Conservation (phyloP, 2,797 vertebrate genomes). For the Myripristis murdjan region DNA sequence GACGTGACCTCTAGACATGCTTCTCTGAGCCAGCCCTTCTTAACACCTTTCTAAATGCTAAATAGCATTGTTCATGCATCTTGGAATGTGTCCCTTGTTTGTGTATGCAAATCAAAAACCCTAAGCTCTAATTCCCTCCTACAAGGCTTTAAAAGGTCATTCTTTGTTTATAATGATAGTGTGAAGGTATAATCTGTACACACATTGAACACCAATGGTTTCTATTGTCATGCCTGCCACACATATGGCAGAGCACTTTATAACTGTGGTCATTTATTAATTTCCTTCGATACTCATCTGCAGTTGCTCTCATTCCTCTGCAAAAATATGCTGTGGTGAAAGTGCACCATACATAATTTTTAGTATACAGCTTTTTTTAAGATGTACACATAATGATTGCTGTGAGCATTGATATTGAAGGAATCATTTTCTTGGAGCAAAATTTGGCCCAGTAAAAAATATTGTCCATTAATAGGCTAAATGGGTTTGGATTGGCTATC, state of each 20-base stretch:
- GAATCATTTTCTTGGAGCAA: not conserved
- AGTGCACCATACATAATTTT: no score
- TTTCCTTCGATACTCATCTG: not conserved
- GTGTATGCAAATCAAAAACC: constrained; percentile 75
- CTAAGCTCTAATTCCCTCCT: constrained; percentile 65
- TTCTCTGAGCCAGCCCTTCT: constrained; percentile 63
- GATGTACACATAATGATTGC: not conserved
- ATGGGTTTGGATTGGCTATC: not conserved
- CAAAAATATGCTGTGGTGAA: not conserved
- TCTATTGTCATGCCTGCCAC: constrained; percentile 25
- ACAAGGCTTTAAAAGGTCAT: constrained; percentile 72
- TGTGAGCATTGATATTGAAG: not conserved
- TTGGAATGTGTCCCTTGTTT: constrained; percentile 71
- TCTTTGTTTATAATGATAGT: constrained; percentile 51
- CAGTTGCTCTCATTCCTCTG: not conserved
- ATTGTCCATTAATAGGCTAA: not conserved
- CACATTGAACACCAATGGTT: constrained; percentile 12
- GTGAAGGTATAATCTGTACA: constrained; percentile 35
- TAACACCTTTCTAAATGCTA: constrained; percentile 84
- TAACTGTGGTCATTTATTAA: constrained; percentile 1
- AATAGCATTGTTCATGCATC: constrained; percentile 76
- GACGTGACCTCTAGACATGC: constrained; percentile 75
- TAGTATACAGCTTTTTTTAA: no score
- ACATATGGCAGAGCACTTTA: constrained; percentile 19
- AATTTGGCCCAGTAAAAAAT: not conserved